Conservation (phyloP, 2,888 invertebrate species). For the Lithosia quadra region DNA sequence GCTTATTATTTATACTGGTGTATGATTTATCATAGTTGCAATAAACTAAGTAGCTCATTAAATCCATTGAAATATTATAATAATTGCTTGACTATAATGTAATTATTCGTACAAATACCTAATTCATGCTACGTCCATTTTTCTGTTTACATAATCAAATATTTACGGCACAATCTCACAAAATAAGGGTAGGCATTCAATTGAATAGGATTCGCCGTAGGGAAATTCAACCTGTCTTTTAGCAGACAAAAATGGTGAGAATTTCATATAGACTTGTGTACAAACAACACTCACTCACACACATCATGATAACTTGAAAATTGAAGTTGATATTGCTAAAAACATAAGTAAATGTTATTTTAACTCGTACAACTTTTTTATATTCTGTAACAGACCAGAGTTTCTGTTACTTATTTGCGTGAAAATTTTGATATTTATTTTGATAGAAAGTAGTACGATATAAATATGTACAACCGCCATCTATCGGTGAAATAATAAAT, state of each 20-base stretch:
- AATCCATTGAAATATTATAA: not conserved
- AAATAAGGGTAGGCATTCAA: conserved; percentile 6
- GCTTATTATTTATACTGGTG: too few relatives aligned
- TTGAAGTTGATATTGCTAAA: not conserved
- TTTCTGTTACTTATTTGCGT: too few relatives aligned
- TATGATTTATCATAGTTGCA: too few relatives aligned
- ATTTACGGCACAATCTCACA: conserved; percentile 1
- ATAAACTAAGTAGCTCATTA: too few relatives aligned
- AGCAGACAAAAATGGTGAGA: not conserved
- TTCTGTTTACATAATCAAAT: conserved; percentile 2
- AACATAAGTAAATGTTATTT: not conserved
- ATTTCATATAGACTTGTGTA: not conserved
- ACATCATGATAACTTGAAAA: not conserved
- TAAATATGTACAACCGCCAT: too few relatives aligned
- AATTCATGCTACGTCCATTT: not conserved
- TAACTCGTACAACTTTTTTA: too few relatives aligned
- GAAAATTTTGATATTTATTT: too few relatives aligned
- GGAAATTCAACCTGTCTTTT: not conserved
- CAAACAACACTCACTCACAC: not conserved
- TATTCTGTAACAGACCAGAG: too few relatives aligned
- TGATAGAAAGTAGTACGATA: too few relatives aligned
- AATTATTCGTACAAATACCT: not conserved
- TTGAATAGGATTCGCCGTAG: not conserved
- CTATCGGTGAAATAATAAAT: too few relatives aligned
- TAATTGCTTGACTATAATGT: not conserved